Conservation (phyloP, 2,113 vertebrate genomes). For the Tetrao urogallus region DNA sequence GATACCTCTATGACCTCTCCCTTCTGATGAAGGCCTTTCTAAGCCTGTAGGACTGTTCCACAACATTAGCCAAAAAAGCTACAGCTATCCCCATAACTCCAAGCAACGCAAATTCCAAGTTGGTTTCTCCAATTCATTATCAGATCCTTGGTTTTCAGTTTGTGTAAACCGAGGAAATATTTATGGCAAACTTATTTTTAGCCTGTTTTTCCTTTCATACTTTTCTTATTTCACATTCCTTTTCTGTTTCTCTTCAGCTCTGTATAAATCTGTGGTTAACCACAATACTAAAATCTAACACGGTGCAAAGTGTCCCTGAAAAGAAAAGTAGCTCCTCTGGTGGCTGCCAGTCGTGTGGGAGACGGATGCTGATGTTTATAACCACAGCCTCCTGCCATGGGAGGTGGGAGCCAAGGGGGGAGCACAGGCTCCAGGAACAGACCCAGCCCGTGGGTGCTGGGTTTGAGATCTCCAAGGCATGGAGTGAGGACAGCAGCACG, state of each 20-base stretch:
- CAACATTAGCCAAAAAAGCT: background rate
- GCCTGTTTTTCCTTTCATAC: background rate
- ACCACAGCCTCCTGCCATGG: background rate
- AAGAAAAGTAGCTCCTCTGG: background rate
- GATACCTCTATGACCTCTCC: background rate
- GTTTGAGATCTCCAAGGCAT: background rate
- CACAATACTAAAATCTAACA: conserved; percentile 16
- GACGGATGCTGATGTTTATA: background rate
- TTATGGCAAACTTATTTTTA: background rate
- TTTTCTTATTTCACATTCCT: conserved; percentile 11
- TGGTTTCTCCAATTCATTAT: background rate
- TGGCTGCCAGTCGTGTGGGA: background rate
- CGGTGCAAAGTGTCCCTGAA: background rate
- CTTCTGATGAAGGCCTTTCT: background rate
- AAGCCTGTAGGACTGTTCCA: background rate
- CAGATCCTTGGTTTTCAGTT: background rate
- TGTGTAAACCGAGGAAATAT: background rate
- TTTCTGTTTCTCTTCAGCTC: conserved; percentile 27
- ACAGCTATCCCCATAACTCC: background rate
- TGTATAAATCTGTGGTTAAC: conserved; percentile 38
- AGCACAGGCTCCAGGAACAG: background rate
- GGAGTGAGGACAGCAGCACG: background rate
- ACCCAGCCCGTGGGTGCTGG: background rate
- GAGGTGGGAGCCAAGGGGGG: background rate
- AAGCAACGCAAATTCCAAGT: accelerated